Conservation (phyloP, 2,888 invertebrate genomes). For the Therioaphis trifolii region DNA sequence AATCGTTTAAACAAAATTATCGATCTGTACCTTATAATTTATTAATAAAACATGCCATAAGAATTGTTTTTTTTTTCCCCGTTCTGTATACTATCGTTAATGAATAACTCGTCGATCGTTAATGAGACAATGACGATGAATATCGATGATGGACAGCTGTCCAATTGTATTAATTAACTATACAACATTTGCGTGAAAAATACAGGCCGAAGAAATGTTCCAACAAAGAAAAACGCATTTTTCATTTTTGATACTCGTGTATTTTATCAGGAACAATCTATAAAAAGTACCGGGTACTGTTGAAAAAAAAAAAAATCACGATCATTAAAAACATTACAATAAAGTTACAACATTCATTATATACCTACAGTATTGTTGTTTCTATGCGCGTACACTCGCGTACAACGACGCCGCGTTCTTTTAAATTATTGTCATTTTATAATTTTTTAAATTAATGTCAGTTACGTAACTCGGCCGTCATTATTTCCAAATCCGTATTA, state of each 20-base stretch:
- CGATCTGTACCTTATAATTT: conserved; percentile 43
- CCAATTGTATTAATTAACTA: conserved; percentile 56
- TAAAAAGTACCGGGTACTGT: conserved; percentile 52
- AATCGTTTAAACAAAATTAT: conserved; percentile 44
- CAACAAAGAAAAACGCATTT: conserved; percentile 53
- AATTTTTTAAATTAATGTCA: conserved; percentile 52
- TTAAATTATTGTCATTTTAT: conserved; percentile 54
- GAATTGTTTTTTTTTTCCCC: conserved; percentile 45
- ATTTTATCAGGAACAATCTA: conserved; percentile 54
- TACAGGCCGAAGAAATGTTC: conserved; percentile 15
- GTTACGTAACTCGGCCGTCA: conserved; percentile 47
- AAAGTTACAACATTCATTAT: conserved; percentile 52
- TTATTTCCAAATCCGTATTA: conserved; percentile 29
- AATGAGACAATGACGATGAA: conserved; percentile 58
- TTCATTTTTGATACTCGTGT: conserved; percentile 49
- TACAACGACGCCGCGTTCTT: conserved; percentile 30
- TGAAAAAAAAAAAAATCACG: conserved; percentile 45
- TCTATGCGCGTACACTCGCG: neutral
- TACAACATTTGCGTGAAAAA: conserved; percentile 33
- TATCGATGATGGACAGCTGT: conserved; percentile 59
- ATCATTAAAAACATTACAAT: conserved; percentile 57
- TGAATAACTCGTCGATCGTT: conserved; percentile 53
- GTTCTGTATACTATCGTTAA: conserved; percentile 10
- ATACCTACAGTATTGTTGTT: conserved; percentile 33
- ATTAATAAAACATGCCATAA: conserved; percentile 38